Base-by-base conservation (phyloP, 2,888 invertebrate species). In the Cybosia mesomella region DNA sequence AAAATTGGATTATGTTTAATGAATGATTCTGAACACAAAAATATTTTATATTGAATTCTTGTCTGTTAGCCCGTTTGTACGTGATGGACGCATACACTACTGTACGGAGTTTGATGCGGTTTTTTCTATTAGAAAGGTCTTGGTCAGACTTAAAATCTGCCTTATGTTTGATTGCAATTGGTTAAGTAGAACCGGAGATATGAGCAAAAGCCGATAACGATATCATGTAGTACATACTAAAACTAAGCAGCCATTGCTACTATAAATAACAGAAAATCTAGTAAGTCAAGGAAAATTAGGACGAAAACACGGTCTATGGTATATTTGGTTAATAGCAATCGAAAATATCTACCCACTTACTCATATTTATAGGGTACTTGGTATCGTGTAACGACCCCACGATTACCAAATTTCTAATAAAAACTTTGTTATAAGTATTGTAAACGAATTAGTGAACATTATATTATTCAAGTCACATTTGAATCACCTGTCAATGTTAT, bases 311-410 rank as follows among this genome's bases (percentile, higher is more conserved):
- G 9, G n/a, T n/a, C 18, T 18, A 43, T 43, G 0, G 18, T 43
- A 43, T 7, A 43, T 43, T 18, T 43, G 43, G 18, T 43, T 43
- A 43, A 43, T 43, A 43, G n/a, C n/a, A n/a, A 49, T 39, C 39
- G 15, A 39, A 39, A 39, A 39, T 15, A 39, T 39, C 15, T 39
- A 15, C 39, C 39, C 39, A 15, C n/a, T 49, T 49, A 49, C 5
- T 49, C n/a, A 49, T n/a, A 49, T 49, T 49, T 49, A n/a, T 49
- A 49, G 49, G n/a, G 49, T 9, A 49, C 49, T 49, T 49, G 49
- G n/a, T 49, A n/a, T n/a, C 49, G 49, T 18, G 49, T 49, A n/a
- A 49, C 49, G n/a, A n/a, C 15, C 49, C 1, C 49, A 49, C 18
- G 8, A 49, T 49, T 49, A 49, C 49, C 49, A 49, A 8, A n/a